phyloP scores from a whole-genome alignment of 1,140 invertebrate species.

The Nasonia vitripennis region DNA sequence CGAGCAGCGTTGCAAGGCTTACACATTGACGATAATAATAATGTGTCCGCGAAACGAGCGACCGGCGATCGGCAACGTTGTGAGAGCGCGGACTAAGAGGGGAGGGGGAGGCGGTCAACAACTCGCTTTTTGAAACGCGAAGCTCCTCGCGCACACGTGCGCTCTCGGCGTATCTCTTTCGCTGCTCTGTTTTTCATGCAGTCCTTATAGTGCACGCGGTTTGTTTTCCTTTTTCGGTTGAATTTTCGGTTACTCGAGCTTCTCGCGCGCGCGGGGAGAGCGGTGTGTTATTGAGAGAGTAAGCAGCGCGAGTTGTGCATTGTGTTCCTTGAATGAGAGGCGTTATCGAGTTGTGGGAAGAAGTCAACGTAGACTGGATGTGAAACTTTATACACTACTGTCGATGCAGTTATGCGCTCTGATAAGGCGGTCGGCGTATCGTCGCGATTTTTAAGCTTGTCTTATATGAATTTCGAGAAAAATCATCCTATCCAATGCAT shows the following conservation, averaged over 20 bases:
- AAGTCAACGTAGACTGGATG: background rate
- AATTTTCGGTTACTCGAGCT: no score
- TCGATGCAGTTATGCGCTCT: background rate
- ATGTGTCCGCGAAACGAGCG: slow-evolving; percentile 29
- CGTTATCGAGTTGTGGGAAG: slow-evolving; percentile 4
- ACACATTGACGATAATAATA: slow-evolving; percentile 43
- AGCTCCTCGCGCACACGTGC: slow-evolving; percentile 23
- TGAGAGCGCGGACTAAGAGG: background rate
- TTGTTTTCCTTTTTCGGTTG: background rate
- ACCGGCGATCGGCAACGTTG: slow-evolving; percentile 32
- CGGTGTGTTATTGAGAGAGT: no score
- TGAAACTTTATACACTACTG: background rate
- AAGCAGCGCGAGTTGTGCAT: no score
- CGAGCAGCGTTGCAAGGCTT: slow-evolving; percentile 31
- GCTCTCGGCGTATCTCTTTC: background rate
- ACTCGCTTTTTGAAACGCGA: slow-evolving; percentile 51
- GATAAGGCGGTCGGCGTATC: no score
- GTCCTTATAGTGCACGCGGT: background rate
- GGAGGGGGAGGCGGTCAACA: slow-evolving; percentile 17
- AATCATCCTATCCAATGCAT: no score
- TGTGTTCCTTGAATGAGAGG: no score
- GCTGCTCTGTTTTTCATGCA: background rate
- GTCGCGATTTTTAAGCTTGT: no score
- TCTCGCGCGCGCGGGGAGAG: no score
- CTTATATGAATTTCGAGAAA: no score